Base-by-base conservation (phyloP, 1,140 invertebrate species). In the Brachionus paranguensis region DNA sequence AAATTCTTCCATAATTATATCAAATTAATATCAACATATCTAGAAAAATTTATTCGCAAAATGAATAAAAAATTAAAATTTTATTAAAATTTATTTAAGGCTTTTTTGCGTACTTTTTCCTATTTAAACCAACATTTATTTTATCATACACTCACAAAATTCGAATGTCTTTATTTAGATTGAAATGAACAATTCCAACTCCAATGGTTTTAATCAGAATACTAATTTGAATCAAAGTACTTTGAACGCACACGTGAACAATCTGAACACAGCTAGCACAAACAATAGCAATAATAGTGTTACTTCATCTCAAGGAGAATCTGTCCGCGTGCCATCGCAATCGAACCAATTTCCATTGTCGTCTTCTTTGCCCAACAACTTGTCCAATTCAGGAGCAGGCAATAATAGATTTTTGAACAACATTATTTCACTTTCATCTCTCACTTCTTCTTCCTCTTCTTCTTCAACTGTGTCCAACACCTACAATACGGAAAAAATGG, bases 11-110 rank as follows among this genome's bases (percentile, higher is more conserved):
- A 20, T 24, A 20, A 24, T 60, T 60, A 24, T 24, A 2, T 60
- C 20, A 17, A 60, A 60, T 60, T 60, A 8, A 10, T 17, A 60
- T 60, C 5, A 60, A 20, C 7, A 60, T 60, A 60, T 53, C 14
- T 6, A 24, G 20, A 60, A 60, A 60, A 20, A 60, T 20, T 72
- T 72, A 43, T 72, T 72, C 17, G n/a, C 12, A 76, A 76, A 50
- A 76, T 50, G 17, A 76, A 76, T 50, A 76, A 76, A 76, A 76
- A 76, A 76, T 76, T 47, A 72, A 72, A 72, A 72, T 72, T 72
- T 72, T 41, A 41, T 72, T 72, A 43, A 41, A 72, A 27, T 76
- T 76, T 76, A 24, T 76, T 37, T 76, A 33, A 43, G 47, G 72
- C 17, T 50, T 76, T 43, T 76, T 76, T 76, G 72, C 72, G 72